Conservation (phyloP, 2,888 invertebrate genomes). For the Meiosimyza platycephala region DNA sequence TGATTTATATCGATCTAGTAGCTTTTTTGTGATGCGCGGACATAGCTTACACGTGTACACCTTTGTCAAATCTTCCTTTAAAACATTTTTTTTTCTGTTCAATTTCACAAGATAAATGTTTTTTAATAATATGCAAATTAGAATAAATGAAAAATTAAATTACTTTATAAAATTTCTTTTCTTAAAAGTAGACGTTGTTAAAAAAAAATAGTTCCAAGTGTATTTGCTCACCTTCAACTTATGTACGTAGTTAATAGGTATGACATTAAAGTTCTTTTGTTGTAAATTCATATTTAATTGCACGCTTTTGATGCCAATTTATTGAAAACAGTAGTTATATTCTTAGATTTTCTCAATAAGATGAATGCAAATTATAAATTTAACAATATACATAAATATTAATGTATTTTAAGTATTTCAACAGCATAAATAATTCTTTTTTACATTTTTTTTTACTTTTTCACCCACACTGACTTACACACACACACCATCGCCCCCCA, state of each 20-base stretch:
- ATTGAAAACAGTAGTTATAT: constrained; percentile 47
- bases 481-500: background rate
- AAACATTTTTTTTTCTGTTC: too few species aligned
- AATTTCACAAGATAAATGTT: background rate
- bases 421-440: constrained; percentile 16
- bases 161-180: too few species aligned
- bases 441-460: background rate
- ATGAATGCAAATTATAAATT: constrained; percentile 1
- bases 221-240: too few species aligned
- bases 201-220: too few species aligned
- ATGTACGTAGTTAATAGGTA: too few species aligned
- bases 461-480: background rate
- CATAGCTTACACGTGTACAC: too few species aligned
- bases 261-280: background rate
- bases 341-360: background rate
- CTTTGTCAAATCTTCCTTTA: too few species aligned
- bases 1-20: too few species aligned
- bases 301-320: constrained; percentile 60
- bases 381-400: background rate
- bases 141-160: too few species aligned
- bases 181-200: too few species aligned
- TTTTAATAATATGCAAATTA: background rate
- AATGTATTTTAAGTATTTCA: constrained; percentile 19
- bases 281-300: constrained; percentile 1
- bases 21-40: too few species aligned